Base-by-base conservation (phyloP, 2,888 invertebrate genomes). In the Imbricaverruca yamaguchii region DNA sequence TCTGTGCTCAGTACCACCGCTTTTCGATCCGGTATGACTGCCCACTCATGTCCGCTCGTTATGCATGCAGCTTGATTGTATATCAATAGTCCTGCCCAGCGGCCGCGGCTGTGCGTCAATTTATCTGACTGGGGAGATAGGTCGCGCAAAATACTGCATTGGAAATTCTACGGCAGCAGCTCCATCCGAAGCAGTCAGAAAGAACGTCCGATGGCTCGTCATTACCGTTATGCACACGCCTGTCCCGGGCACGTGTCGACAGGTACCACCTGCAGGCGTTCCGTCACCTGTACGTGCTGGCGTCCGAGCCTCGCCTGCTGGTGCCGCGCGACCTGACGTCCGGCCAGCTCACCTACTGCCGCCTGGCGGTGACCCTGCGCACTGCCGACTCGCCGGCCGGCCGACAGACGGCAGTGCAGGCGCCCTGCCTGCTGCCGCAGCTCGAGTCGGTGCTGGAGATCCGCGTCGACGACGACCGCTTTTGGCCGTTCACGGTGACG, bases 251-350 rank as follows among this genome's bases (percentile, higher is more conserved):
- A 39, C 39, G 39, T 39, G 2, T 39, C 39, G 39, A 39, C 86
- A 96, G 96, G 84, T 97, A 97, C 87, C 98, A 99, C 87, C 89
- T 99, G 81, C 98, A 99, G 90, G 98, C 98, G 0, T 93, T 99
- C 86, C 90, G 98, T 1, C 98, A 99, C 88, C 89, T 99, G 53
- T 99, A 98, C 87, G 97, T 97, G 0, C 87, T 99, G 84, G 98
- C 98, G 0, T 93, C 94, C 0, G 96, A 98, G 86, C 94, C 96
- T 0, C 89, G 98, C 18, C 89, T 98, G 18, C 89, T 99, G 81
- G 89, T 97, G 81, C 96, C 98, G 0, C 90, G 93, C 57, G 96
- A 97, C 86, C 91, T 96, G 18, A 92, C 91, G 86, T 92, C 92
- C 0, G 92, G 93, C 55, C 91, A 92, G 84, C 90, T 93, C 65